A percentile compares a stretch with the other conserved stretches of the same genome.
Evolutionary conservation across 2,888 invertebrate genomes (phyloP).

Genomic region (Mythimna ferrago): DNA sequence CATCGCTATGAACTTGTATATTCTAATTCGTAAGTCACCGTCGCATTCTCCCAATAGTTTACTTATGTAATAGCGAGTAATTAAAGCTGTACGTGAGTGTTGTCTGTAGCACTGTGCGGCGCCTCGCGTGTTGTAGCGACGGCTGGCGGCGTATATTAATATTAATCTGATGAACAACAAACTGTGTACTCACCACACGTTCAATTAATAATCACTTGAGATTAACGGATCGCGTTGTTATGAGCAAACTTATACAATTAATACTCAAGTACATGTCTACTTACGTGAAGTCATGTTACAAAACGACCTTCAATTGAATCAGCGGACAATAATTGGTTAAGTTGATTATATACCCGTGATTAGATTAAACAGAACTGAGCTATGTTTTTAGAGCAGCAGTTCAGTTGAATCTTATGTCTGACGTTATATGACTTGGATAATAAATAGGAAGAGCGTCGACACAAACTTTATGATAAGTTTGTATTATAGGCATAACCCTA

Average conservation of each 20-base stretch:
- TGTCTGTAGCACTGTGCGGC: slow-evolving; percentile 3
- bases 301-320: neutral
- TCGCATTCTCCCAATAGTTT: neutral
- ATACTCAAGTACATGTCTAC: neutral
- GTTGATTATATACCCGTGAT: neutral
- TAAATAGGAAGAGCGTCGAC: neutral
- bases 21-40: slow-evolving; percentile 4
- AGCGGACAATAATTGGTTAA: neutral
- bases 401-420: neutral
- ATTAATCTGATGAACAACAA: slow-evolving; percentile 52
- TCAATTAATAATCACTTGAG: slow-evolving; percentile 43
- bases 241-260: slow-evolving; percentile 13
- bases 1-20: neutral
- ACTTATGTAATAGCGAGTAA: slow-evolving; percentile 4
- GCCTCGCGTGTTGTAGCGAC: neutral
- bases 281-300: neutral
- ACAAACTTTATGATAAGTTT: neutral
- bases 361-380: too few relatives aligned
- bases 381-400: neutral
- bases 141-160: slow-evolving; percentile 29
- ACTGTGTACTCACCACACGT: slow-evolving; percentile 30
- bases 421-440: neutral
- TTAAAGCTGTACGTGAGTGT: slow-evolving; percentile 7
- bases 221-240: slow-evolving; percentile 11
- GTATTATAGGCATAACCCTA: neutral